phyloP scores from a whole-genome alignment of 2,113 vertebrate species.

The Odontophorus gujanensis region DNA sequence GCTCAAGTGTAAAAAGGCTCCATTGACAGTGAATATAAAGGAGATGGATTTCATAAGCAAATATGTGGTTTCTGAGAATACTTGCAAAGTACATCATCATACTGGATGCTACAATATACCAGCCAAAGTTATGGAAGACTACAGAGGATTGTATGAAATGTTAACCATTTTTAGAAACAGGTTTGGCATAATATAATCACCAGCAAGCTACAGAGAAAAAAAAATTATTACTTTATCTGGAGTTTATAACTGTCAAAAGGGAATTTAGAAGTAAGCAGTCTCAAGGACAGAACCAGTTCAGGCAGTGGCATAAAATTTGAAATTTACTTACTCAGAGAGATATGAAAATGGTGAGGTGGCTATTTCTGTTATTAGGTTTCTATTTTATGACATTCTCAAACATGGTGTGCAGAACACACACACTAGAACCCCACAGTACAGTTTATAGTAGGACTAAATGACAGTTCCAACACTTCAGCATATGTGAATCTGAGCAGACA shows the following conservation, averaged over 20 bases:
- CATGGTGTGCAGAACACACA: rapidly evolving
- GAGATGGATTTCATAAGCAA: not conserved
- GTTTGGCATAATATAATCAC: not conserved
- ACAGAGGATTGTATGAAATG: not conserved
- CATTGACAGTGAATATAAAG: not conserved
- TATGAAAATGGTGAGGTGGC: not conserved
- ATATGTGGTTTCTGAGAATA: not conserved
- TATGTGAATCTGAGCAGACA: not conserved
- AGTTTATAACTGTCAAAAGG: not conserved
- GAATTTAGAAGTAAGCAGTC: not conserved
- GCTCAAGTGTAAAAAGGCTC: not conserved
- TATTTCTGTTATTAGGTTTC: not conserved
- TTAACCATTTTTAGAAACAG: not conserved
- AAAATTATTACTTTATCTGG: not conserved
- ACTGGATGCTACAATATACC: not conserved
- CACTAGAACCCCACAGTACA: not conserved
- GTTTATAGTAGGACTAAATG: not conserved
- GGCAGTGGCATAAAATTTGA: not conserved
- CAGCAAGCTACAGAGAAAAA: not conserved
- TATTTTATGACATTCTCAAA: not conserved
- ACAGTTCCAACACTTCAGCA: rapidly evolving
- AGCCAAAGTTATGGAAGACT: not conserved
- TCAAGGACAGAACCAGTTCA: not conserved
- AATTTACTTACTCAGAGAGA: not conserved
- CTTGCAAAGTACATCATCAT: not conserved